Evolutionary conservation across 2,113 vertebrate species (phyloP), one percentile per base, ranked within the genome.

Genomic region (Malurus cyaneus): DNA sequence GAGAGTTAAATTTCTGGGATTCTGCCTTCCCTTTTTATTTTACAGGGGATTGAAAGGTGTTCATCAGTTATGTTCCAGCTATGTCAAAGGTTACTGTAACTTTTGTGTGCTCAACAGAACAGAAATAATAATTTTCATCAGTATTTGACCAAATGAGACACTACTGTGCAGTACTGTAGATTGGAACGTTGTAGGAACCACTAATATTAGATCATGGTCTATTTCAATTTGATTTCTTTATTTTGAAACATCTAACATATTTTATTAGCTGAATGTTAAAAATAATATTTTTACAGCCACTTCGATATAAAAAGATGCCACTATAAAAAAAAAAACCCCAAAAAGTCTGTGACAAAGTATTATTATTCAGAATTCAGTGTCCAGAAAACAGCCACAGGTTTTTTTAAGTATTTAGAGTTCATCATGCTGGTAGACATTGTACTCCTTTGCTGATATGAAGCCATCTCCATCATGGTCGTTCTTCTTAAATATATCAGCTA

Each of bases 341-440:
- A 97, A 94, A 61, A 20, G n/a, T 56, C 3, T 69, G 53, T 65
- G 53, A 92, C 29, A 71, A 93, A 95, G 52, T 83, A 89, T 57
- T 86, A 77, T 73, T 94, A 36, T 92, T 91, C 89, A 90, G 66
- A 96, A 94, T 73, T 88, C 77, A 91, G 59, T 81, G 39, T 92
- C 87, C 41, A 88, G 59, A 94, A 96, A 84, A 64, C 14, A 87
- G 59, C 5, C 32, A 39, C 61, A 80, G 67, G 57, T 76, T 86
- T 88, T 83, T 73, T 54, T 23, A 86, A 57, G 57, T 80, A 78
- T 47, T 97, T 98, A 99, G 59, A 99, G 98, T 96, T 99, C 99
- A 94, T 99, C 99, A 26, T 99, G 99, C 50, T 98, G 96, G 92
- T 99, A 99, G 50, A 99, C 97, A 70, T 99, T 99, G 86, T 99